Percentiles rank a stretch among this genome's conserved stretches.
Conservation (phyloP, 2,113 vertebrate species). For the Meles meles region DNA sequence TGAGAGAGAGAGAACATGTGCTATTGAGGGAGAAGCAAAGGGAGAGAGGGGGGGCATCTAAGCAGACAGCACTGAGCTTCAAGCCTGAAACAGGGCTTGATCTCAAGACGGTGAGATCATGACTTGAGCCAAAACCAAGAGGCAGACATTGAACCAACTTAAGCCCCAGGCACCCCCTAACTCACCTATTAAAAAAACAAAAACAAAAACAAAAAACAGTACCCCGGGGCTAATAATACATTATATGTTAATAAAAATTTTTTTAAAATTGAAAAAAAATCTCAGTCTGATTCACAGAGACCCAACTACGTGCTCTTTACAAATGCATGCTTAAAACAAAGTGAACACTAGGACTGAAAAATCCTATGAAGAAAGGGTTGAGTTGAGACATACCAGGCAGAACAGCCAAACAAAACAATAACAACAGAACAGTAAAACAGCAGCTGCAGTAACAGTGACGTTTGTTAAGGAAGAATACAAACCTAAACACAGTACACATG, state of each 20-base stretch:
- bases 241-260: no score
- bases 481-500: neutral
- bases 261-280: neutral
- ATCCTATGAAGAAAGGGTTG: neutral
- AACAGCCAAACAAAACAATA: neutral
- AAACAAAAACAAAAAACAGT: no score
- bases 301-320: neutral
- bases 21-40: no score
- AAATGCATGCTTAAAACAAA: neutral
- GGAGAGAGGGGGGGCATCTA: no score
- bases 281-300: neutral
- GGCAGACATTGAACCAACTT: no score
- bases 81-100: no score
- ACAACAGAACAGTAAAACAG: neutral
- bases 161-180: no score
- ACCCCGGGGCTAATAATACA: no score
- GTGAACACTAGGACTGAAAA: neutral
- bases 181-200: neutral
- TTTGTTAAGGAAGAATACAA: neutral
- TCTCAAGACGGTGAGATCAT: no score
- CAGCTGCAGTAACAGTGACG: neutral
- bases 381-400: neutral
- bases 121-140: no score
- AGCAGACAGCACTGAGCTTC: no score
- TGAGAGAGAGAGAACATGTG: no score